Evolutionary conservation across 2,113 vertebrate species (phyloP).

Genomic region (Syngnathus scovelli): DNA sequence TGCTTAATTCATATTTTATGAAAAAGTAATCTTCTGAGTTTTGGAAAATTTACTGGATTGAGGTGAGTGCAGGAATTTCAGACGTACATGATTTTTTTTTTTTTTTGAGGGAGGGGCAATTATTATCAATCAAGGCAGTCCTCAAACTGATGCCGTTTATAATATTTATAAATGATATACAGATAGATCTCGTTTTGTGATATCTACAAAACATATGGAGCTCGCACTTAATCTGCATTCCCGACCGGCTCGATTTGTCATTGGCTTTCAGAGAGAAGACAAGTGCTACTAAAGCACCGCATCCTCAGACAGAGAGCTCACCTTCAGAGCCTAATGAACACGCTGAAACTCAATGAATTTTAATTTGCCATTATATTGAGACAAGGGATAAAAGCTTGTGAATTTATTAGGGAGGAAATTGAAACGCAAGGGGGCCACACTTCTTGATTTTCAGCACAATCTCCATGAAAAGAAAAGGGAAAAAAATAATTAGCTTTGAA

Average conservation of each 20-base stretch:
- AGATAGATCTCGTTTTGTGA: no score
- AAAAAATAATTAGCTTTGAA: constrained; percentile 65
- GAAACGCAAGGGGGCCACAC: constrained; percentile 45
- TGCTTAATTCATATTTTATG: constrained; percentile 11
- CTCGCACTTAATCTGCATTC: constrained; percentile 11
- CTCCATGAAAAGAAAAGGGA: constrained; percentile 31
- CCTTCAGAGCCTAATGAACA: constrained; percentile 66
- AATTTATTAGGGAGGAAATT: constrained; percentile 62
- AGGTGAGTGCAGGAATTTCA: no score
- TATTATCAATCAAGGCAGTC: no score
- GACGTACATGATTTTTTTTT: no score
- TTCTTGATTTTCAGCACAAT: constrained; percentile 48
- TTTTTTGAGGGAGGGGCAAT: no score
- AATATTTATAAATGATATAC: no score
- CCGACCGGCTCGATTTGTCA: constrained; percentile 41
- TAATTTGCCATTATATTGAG: constrained; percentile 66
- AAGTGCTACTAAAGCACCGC: constrained; percentile 45
- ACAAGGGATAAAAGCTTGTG: constrained; percentile 44
- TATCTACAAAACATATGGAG: not conserved
- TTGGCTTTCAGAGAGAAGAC: constrained; percentile 36
- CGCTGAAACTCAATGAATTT: constrained; percentile 67
- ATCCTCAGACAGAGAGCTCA: constrained; percentile 51
- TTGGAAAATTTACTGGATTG: no score
- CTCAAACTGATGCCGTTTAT: no score
- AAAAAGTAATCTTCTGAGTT: no score